Percentiles rank a stretch among this genome's conserved stretches.
phyloP scores from a whole-genome alignment of 2,888 invertebrate genomes.

The Trisateles emortualis region DNA sequence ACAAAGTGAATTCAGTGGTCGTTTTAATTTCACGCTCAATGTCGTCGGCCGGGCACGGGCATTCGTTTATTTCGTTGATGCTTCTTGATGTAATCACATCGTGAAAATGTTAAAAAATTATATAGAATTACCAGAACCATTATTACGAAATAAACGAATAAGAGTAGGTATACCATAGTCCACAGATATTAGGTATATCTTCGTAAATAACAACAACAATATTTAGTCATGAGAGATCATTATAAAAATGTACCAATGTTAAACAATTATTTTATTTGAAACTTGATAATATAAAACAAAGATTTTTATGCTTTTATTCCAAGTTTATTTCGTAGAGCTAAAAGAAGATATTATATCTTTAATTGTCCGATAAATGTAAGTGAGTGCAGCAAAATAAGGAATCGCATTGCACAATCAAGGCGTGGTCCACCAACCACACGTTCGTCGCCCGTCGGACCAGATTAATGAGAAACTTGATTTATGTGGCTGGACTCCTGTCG shows the following conservation, averaged over 20 bases:
- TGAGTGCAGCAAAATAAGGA: not conserved
- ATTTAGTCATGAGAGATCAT: too few relatives aligned
- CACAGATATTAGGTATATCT: not conserved
- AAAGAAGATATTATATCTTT: too few relatives aligned
- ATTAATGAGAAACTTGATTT: constrained; percentile 38
- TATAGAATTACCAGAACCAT: too few relatives aligned
- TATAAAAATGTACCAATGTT: too few relatives aligned
- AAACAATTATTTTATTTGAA: too few relatives aligned
- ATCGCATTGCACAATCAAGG: constrained; percentile 12
- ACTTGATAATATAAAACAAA: too few relatives aligned
- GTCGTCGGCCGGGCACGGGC: constrained; percentile 6
- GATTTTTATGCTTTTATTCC: too few relatives aligned
- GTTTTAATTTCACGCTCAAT: constrained; percentile 46
- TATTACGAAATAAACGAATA: constrained; percentile 12
- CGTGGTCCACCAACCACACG: constrained; percentile 22
- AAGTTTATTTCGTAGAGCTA: too few relatives aligned
- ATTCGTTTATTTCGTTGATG: not conserved
- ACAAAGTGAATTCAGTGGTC: constrained; percentile 31
- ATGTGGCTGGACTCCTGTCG: constrained; percentile 27
- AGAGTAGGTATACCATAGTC: too few relatives aligned
- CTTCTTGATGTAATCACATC: constrained; percentile 5
- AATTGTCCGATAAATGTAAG: too few relatives aligned
- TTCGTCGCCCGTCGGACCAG: constrained; percentile 17
- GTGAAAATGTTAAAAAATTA: too few relatives aligned
- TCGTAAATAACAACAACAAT: not conserved